Evolutionary conservation across 1,140 invertebrate species (phyloP).

Genomic region (Aplysia californica): DNA sequence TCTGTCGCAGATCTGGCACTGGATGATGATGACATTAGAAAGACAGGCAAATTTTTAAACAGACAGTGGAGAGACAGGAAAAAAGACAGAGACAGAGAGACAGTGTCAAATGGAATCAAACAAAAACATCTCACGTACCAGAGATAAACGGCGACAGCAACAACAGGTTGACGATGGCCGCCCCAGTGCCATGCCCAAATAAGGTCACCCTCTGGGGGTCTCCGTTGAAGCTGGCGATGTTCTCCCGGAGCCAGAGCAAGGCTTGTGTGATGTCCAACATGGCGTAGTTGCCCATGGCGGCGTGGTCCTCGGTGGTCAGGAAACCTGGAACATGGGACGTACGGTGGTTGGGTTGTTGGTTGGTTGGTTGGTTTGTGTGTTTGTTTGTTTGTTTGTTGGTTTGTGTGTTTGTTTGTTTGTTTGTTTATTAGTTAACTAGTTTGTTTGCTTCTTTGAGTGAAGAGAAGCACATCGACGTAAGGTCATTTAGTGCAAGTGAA

Average conservation of each 20-base stretch:
- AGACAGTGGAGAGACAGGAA: not conserved
- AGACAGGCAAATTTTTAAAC: not conserved
- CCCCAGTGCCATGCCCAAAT: slow-evolving; percentile 94
- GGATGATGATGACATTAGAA: too few species aligned
- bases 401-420: too few species aligned
- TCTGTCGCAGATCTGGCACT: too few species aligned
- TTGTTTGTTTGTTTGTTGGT: too few species aligned
- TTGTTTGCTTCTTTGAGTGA: too few species aligned
- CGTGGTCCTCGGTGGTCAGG: slow-evolving; percentile 74
- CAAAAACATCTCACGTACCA: slow-evolving; percentile 1
- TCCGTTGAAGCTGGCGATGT: slow-evolving; percentile 91
- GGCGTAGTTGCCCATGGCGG: slow-evolving; percentile 90
- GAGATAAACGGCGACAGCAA: slow-evolving; percentile 38
- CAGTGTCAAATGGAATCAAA: not conserved
- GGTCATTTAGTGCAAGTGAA: too few species aligned
- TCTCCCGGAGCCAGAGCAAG: slow-evolving; percentile 80
- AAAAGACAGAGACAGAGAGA: not conserved
- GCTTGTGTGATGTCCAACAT: slow-evolving; percentile 93
- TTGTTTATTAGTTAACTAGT: too few species aligned
- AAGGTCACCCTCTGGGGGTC: slow-evolving; percentile 94
- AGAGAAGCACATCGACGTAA: too few species aligned
- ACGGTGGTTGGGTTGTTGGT: too few species aligned
- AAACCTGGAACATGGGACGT: slow-evolving; percentile 61
- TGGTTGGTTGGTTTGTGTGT: too few species aligned
- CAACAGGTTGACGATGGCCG: slow-evolving; percentile 85